Evolutionary conservation across 2,888 invertebrate species (phyloP).

Genomic region (Cryptophagus acutangulus): DNA sequence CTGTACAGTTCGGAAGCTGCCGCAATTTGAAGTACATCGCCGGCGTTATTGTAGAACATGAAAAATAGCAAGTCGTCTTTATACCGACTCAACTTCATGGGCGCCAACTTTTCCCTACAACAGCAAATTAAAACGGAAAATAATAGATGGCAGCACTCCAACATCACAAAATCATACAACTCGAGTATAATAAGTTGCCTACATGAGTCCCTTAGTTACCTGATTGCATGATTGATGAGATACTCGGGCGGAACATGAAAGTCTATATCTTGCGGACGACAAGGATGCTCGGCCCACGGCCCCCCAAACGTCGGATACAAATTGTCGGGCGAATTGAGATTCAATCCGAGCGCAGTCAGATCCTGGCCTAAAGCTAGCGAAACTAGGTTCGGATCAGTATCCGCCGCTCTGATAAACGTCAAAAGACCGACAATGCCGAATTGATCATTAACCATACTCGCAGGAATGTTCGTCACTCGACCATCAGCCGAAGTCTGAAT

Average conservation of each 20-base stretch:
- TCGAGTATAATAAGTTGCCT: slow-evolving; percentile 1
- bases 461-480: slow-evolving; percentile 97
- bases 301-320: slow-evolving; percentile 98
- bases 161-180: neutral
- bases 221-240: slow-evolving; percentile 92
- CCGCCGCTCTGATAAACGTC: slow-evolving; percentile 96
- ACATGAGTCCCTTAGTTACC: slow-evolving; percentile 49
- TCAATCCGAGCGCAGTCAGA: slow-evolving; percentile 94
- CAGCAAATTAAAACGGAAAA: slow-evolving; percentile 20
- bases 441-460: slow-evolving; percentile 98
- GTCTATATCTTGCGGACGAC: slow-evolving; percentile 98
- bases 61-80: slow-evolving; percentile 99
- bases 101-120: slow-evolving; percentile 85
- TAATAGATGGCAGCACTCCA: too few species aligned
- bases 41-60: slow-evolving; percentile 98
- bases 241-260: slow-evolving; percentile 98
- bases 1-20: slow-evolving; percentile 97
- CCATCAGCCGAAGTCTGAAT: slow-evolving; percentile 96
- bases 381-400: slow-evolving; percentile 94
- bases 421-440: slow-evolving; percentile 98
- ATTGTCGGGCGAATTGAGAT: slow-evolving; percentile 97
- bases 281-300: slow-evolving; percentile 97
- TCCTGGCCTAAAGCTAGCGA: slow-evolving; percentile 97
- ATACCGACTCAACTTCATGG: slow-evolving; percentile 92
- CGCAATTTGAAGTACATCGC: slow-evolving; percentile 95